Conservation (phyloP, 2,888 invertebrate genomes). For the Aphodius granarius region DNA sequence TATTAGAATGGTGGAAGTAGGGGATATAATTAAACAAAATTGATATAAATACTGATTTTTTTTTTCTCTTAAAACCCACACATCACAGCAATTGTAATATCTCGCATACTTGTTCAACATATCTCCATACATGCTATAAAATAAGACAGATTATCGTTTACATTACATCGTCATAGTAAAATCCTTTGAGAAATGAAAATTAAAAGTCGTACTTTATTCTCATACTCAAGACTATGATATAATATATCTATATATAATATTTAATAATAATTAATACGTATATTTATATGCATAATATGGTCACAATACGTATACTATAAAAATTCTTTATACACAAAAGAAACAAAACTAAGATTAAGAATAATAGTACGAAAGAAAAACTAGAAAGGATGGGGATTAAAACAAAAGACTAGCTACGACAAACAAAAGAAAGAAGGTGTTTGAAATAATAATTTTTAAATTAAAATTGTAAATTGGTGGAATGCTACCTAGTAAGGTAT, state of each 20-base stretch:
- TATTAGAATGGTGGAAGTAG: neutral
- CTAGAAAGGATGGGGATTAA: slow-evolving; percentile 27
- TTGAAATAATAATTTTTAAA: too few relatives aligned
- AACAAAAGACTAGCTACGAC: slow-evolving; percentile 44
- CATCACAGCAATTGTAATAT: slow-evolving; percentile 48
- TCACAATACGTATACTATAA: slow-evolving; percentile 35
- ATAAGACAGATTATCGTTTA: slow-evolving; percentile 23
- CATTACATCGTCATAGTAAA: slow-evolving; percentile 25
- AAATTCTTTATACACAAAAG: slow-evolving; percentile 11
- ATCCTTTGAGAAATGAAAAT: slow-evolving; percentile 41
- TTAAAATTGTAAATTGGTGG: too few relatives aligned
- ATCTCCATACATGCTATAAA: slow-evolving; percentile 16
- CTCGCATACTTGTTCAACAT: slow-evolving; percentile 42
- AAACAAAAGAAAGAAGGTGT: slow-evolving; percentile 37
- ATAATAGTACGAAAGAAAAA: slow-evolving; percentile 25
- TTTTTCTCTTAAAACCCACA: slow-evolving; percentile 41
- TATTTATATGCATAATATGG: slow-evolving; percentile 17
- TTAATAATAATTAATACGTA: slow-evolving; percentile 10
- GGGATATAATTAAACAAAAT: slow-evolving; percentile 22
- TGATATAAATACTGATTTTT: slow-evolving; percentile 43
- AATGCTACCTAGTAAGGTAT: too few relatives aligned
- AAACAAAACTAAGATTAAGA: slow-evolving; percentile 11
- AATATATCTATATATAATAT: slow-evolving; percentile 21
- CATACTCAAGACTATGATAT: neutral
- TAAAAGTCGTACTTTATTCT: slow-evolving; percentile 13